Conservation (phyloP, 2,888 invertebrate genomes). For the Aphidius colemani region DNA sequence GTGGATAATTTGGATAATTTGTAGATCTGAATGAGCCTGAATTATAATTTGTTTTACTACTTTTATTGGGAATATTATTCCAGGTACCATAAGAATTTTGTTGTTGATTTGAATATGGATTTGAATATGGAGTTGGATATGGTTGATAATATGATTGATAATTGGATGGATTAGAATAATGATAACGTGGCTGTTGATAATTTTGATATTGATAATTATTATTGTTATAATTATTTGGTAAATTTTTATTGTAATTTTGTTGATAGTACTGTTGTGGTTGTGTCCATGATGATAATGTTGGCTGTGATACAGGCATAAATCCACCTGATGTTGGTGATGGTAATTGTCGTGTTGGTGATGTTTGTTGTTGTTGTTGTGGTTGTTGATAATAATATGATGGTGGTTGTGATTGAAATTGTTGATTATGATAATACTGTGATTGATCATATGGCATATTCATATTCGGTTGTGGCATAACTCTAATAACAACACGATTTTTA, state of each 20-base stretch:
- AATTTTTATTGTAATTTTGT: neutral
- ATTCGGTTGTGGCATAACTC: conserved; percentile 30
- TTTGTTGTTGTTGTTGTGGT: neutral
- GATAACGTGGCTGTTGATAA: conserved; percentile 19
- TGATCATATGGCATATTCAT: too few relatives aligned
- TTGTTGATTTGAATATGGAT: too few relatives aligned
- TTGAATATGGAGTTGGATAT: neutral
- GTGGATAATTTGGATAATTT: conserved; percentile 18
- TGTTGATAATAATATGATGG: conserved; percentile 4
- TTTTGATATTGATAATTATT: conserved; percentile 20
- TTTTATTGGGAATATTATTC: conserved; percentile 15
- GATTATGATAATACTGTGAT: too few relatives aligned
- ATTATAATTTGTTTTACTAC: conserved; percentile 2
- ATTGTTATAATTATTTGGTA: conserved; percentile 16
- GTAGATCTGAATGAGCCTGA: conserved; percentile 14
- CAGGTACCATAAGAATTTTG: conserved; percentile 24
- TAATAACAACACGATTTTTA: conserved; percentile 38
- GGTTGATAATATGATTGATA: conserved; percentile 13
- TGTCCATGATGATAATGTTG: conserved; percentile 5
- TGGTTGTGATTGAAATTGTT: too few relatives aligned
- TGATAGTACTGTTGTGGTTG: neutral
- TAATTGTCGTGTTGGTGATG: conserved; percentile 4
- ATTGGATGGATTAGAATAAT: conserved; percentile 7
- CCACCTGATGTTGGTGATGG: conserved; percentile 11
- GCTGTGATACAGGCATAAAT: conserved; percentile 12